Percentiles rank a stretch among this genome's conserved stretches.
Conservation (phyloP, 2,113 vertebrate species). For the Apteryx owenii region DNA sequence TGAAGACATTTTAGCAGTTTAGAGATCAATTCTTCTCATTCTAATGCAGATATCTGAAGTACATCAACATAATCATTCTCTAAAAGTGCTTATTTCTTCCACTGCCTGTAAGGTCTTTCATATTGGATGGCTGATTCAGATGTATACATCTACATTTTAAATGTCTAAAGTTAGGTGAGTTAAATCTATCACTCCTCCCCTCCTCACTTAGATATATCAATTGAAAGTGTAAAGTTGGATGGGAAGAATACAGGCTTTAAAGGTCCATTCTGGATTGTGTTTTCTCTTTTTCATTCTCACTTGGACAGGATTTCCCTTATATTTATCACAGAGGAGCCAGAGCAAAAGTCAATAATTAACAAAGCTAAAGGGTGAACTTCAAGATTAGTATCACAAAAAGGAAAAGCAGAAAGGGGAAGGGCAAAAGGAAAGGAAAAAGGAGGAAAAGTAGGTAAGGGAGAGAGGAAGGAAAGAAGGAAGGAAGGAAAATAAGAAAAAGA, state of each 20-base stretch:
- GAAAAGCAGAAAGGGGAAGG: too few relatives aligned
- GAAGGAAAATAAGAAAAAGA: neutral
- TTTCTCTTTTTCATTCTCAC: neutral
- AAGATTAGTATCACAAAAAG: neutral
- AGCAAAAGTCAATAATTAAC: neutral
- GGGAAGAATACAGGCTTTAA: neutral
- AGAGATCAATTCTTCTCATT: neutral
- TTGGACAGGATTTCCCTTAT: neutral
- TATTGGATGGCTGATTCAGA: neutral
- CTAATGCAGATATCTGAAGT: neutral
- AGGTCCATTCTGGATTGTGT: neutral
- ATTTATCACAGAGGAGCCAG: neutral
- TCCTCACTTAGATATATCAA: neutral
- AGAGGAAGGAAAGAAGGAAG: too few relatives aligned
- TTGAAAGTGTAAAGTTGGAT: neutral
- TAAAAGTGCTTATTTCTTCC: neutral
- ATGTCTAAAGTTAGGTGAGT: neutral
- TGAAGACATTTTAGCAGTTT: neutral
- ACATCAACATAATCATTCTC: neutral
- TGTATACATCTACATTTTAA: neutral
- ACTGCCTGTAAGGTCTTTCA: neutral
- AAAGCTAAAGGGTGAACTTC: neutral
- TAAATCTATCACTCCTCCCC: neutral
- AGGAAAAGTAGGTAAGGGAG: neutral
- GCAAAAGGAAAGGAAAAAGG: neutral